Conservation (phyloP, 2,113 vertebrate genomes). For the Anhinga anhinga region DNA sequence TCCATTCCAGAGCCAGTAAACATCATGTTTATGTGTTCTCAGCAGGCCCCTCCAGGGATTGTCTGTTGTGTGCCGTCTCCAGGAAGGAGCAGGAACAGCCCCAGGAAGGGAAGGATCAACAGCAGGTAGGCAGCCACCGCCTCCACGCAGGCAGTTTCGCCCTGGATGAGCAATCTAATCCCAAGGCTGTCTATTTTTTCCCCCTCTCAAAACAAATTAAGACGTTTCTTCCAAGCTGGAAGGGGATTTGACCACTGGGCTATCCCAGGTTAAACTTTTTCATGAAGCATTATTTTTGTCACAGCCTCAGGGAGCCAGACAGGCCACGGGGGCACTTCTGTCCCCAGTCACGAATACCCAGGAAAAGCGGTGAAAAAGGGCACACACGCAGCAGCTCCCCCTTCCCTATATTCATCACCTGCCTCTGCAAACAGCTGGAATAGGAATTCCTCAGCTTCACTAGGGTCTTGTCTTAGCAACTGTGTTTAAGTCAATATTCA, state of each 20-base stretch:
- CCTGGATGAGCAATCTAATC: not conserved
- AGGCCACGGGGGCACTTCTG: fast-evolving
- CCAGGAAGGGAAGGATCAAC: not conserved
- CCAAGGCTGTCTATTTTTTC: not conserved
- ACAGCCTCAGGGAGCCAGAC: not conserved
- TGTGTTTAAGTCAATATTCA: not conserved
- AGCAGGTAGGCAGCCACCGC: not conserved
- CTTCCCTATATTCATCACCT: not conserved
- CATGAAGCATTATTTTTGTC: not conserved
- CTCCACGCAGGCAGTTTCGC: not conserved
- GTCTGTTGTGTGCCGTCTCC: not conserved
- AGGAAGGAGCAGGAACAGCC: not conserved
- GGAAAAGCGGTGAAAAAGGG: not conserved
- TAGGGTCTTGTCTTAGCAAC: not conserved
- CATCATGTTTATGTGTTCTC: not conserved
- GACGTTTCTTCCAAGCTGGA: not conserved
- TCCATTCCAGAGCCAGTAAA: not conserved
- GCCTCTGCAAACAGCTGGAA: not conserved
- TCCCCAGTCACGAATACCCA: not conserved
- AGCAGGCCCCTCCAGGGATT: fast-evolving
- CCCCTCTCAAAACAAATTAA: not conserved
- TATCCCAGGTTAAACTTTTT: not conserved
- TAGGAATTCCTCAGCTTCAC: not conserved
- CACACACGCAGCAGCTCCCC: not conserved
- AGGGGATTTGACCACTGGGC: not conserved